A percentile compares a stretch with the other conserved stretches of the same genome.
phyloP scores from a whole-genome alignment of 2,113 vertebrate species.

The Vulpes lagopus region DNA sequence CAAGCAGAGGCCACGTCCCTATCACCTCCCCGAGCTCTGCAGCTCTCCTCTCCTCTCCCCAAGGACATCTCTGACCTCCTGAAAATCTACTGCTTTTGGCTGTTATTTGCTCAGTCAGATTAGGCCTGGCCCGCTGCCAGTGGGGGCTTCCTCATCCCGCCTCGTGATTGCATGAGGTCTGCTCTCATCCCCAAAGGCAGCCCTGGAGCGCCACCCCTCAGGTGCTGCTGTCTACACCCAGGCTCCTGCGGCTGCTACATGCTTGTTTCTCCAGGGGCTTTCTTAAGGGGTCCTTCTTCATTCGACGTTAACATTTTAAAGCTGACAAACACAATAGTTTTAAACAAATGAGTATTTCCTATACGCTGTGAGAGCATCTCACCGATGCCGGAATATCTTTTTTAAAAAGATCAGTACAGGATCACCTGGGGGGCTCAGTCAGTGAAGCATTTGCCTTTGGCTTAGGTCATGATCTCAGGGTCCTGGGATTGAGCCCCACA shows the following conservation, averaged over 20 bases:
- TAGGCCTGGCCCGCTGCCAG: not conserved
- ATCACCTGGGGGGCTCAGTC: no score
- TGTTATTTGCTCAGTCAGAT: not conserved
- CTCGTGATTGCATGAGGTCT: not conserved
- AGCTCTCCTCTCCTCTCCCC: not conserved
- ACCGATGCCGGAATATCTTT: not conserved
- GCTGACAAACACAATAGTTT: not conserved
- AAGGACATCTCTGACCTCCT: not conserved
- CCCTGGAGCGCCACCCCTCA: not conserved
- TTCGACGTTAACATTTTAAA: not conserved
- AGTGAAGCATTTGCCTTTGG: no score
- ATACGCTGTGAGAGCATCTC: not conserved
- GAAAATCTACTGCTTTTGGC: not conserved
- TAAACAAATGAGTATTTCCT: not conserved
- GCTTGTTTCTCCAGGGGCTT: not conserved
- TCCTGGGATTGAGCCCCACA: not conserved
- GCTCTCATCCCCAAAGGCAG: no score
- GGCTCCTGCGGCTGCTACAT: not conserved
- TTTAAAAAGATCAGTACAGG: not conserved
- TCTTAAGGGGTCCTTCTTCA: not conserved
- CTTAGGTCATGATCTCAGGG: no score
- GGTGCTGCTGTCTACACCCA: fast-evolving
- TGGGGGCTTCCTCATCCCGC: not conserved
- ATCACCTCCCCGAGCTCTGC: not conserved
- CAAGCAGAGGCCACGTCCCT: fast-evolving